Conservation (phyloP, 2,113 vertebrate genomes). For the Pedionomus torquatus region DNA sequence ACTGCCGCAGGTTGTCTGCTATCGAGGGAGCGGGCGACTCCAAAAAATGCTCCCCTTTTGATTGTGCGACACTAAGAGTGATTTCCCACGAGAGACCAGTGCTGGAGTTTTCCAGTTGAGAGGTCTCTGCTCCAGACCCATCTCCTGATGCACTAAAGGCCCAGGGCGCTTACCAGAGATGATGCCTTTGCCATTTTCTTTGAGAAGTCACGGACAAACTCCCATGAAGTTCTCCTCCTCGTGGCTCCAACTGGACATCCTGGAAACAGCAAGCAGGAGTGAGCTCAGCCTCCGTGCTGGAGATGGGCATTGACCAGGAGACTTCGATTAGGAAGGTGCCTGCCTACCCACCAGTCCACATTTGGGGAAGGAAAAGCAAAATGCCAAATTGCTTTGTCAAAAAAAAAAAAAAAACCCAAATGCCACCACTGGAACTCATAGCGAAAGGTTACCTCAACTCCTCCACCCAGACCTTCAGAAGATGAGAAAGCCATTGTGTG, state of each 20-base stretch:
- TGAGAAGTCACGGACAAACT: not conserved
- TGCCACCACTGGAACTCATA: not conserved
- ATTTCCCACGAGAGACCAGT: not conserved
- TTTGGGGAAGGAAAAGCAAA: not conserved
- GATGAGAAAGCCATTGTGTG: not conserved
- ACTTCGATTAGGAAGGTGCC: not conserved
- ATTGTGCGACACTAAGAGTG: not conserved
- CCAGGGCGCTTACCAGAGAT: not conserved
- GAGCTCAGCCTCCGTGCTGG: not conserved
- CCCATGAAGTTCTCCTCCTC: not conserved
- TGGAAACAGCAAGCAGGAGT: not conserved
- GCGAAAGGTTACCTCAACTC: not conserved
- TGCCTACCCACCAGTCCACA: not conserved
- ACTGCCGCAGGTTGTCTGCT: not conserved
- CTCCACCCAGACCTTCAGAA: not conserved
- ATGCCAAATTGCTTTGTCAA: not conserved
- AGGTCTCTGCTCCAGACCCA: not conserved
- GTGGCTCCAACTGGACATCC: not conserved
- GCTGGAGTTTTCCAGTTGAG: not conserved
- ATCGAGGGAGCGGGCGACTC: not conserved
- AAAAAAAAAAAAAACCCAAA: too few relatives aligned
- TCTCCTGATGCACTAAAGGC: not conserved
- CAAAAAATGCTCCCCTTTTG: not conserved
- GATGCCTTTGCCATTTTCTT: not conserved
- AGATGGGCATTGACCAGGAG: not conserved